A percentile compares a stretch with the other conserved stretches of the same genome.
Conservation (phyloP, 2,113 vertebrate species). For the Machaerirhynchus nigripectus region DNA sequence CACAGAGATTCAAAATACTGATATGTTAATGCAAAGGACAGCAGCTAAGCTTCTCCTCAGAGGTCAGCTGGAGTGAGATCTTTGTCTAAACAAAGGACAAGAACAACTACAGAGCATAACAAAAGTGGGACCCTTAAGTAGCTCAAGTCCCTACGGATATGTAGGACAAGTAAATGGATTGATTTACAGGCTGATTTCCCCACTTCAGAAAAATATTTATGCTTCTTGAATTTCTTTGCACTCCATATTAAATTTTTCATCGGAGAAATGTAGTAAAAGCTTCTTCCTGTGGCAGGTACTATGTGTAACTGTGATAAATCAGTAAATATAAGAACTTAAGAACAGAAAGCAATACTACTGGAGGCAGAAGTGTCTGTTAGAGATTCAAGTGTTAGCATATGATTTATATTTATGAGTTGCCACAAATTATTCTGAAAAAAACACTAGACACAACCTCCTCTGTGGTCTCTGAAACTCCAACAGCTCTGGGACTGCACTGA, state of each 20-base stretch:
- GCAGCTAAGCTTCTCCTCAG: neutral
- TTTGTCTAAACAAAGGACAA: neutral
- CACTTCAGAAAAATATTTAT: neutral
- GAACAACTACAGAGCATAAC: neutral
- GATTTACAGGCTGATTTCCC: neutral
- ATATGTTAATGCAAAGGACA: neutral
- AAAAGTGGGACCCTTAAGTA: neutral
- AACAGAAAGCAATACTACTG: neutral
- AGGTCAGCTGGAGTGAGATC: neutral
- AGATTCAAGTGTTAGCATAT: neutral
- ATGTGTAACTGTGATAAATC: neutral
- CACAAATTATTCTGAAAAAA: constrained; percentile 17
- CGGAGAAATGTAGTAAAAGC: neutral
- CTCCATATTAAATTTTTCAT: neutral
- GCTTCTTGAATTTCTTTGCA: neutral
- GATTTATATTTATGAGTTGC: constrained; percentile 25
- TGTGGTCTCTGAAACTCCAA: neutral
- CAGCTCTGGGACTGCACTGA: neutral
- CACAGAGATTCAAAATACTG: neutral
- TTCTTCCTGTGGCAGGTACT: neutral
- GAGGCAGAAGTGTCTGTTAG: neutral
- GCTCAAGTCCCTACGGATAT: neutral
- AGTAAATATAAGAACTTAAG: neutral
- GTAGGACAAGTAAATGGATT: neutral
- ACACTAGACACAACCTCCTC: neutral